Evolutionary conservation across 2,113 vertebrate genomes (phyloP), one percentile per base, ranked within the genome.

Genomic region (Falcunculus frontatus): DNA sequence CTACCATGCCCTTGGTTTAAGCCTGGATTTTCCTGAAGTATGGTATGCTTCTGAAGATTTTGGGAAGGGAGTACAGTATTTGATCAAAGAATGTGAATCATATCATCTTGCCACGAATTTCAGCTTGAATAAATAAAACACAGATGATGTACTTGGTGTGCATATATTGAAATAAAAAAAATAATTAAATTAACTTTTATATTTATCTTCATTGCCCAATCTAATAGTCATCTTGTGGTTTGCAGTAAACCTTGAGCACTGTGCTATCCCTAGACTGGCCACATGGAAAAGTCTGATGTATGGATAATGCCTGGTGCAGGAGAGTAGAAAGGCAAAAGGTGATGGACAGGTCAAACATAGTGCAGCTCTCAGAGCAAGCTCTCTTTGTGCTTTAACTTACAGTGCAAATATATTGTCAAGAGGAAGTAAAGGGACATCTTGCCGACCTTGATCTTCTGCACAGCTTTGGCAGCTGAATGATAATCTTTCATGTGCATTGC

Each of bases 111-210:
- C 37, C 49, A 76, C 10, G 52, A 69, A 35, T 41, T 86, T 89
- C 18, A 62, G 6, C 29, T 46, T 52, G 44, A 80, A 60, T 65
- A 64, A 88, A 44, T 86, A 32, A 68, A 59, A 59, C 10, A 49
- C 1, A 37, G 25, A 16, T 0, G 0, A 15, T 67, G 4, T 26
- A 59, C 35, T 55, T 64, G 7, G 14, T 21, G 2, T 80, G 14
- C 4, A 11, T 56, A 2, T 60, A 53, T 9, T 49, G 5, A 89
- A 86, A 89, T 6, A 0, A 78, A 86, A 55, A 75, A 87, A 19
- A 22, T 1, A 78, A 63, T 29, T 27, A 33, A 80, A 57, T 53
- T 17, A 64, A 64, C 5, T 73, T 55, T 35, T 4, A 2, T 29
- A 13, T 76, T 42, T 77, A 22, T 60, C 25, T 73, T 76, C 4